Conservation (phyloP, 2,113 vertebrate species). For the Climacteris rufus region DNA sequence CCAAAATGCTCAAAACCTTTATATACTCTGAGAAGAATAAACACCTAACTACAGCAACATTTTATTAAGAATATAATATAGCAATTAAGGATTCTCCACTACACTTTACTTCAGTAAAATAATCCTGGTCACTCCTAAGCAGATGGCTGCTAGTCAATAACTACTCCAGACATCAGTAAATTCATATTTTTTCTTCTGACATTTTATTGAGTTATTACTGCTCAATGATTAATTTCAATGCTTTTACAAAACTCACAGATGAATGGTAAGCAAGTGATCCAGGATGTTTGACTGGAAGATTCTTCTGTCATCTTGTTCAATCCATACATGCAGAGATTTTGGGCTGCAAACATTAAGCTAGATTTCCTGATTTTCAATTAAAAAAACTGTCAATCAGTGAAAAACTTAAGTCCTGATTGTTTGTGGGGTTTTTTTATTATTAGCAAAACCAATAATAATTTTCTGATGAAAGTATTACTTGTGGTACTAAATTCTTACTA, state of each 20-base stretch:
- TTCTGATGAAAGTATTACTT: not conserved
- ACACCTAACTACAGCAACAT: not conserved
- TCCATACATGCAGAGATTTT: not conserved
- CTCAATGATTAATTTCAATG: not conserved
- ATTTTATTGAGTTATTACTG: not conserved
- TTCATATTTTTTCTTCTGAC: not conserved
- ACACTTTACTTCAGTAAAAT: not conserved
- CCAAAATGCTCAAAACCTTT: not conserved
- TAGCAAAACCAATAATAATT: not conserved
- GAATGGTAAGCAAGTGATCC: not conserved
- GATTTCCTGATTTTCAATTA: not conserved
- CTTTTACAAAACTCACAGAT: not conserved
- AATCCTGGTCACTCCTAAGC: not conserved
- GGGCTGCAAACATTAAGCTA: not conserved
- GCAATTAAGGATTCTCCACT: not conserved
- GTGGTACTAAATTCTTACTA: not conserved
- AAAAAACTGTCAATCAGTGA: not conserved
- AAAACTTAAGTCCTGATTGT: not conserved
- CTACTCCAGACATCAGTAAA: not conserved
- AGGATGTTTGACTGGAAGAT: accelerated
- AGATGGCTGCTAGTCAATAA: not conserved
- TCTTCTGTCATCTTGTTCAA: not conserved
- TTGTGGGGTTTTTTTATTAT: not conserved
- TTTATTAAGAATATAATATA: not conserved
- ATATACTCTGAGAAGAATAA: not conserved